Conservation (phyloP, 2,888 invertebrate species). For the Ectobius pallidus region DNA sequence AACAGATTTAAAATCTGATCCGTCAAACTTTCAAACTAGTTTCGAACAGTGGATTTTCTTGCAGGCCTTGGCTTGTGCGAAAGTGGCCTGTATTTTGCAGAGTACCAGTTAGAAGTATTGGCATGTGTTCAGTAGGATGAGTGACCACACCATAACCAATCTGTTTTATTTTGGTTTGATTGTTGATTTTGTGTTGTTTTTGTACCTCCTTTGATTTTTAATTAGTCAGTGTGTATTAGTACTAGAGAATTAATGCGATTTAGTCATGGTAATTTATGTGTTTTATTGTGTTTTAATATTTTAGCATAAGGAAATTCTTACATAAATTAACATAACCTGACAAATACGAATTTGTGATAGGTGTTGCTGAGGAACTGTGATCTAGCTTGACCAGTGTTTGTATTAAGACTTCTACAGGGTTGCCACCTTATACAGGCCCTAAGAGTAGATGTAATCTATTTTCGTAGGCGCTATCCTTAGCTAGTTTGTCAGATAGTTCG, state of each 20-base stretch:
- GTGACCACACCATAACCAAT: too few relatives aligned
- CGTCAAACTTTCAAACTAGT: too few relatives aligned
- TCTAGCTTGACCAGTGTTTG: neutral
- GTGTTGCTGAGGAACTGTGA: conserved; percentile 23
- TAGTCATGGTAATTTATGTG: conserved; percentile 38
- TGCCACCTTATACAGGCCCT: too few relatives aligned
- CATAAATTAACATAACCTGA: conserved; percentile 28
- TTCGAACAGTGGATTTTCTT: too few relatives aligned
- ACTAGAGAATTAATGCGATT: conserved; percentile 39
- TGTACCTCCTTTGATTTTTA: conserved; percentile 38
- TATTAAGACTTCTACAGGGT: too few relatives aligned
- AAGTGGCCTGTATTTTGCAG: conserved; percentile 25
- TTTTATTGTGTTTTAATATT: conserved; percentile 31
- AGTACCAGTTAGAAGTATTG: conserved; percentile 22
- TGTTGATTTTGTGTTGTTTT: conserved; percentile 36
- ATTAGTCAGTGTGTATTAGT: conserved; percentile 36
- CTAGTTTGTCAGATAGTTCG: too few relatives aligned
- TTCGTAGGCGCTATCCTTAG: too few relatives aligned
- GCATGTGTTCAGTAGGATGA: conserved; percentile 19
- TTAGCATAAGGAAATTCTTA: conserved; percentile 18
- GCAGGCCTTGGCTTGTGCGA: conserved; percentile 10
- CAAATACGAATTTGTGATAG: conserved; percentile 27
- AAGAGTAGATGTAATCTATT: too few relatives aligned
- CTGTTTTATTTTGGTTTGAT: conserved; percentile 29
- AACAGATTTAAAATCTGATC: too few relatives aligned